phyloP scores from a whole-genome alignment of 2,888 invertebrate species.

The Clanis bilineata region DNA sequence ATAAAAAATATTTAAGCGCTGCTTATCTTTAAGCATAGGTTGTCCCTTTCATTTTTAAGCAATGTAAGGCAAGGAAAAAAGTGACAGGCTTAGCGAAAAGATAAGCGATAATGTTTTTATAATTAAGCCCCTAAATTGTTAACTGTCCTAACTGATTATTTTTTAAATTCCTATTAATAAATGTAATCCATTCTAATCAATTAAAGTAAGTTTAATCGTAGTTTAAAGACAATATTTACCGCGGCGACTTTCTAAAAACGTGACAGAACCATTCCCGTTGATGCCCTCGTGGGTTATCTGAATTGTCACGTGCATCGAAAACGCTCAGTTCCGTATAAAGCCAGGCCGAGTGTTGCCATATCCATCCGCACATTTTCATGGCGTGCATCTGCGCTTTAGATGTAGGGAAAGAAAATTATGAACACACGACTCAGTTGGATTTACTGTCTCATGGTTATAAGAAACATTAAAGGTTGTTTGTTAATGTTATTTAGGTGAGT shows the following conservation, averaged over 20 bases:
- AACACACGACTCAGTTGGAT: background rate
- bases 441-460: background rate
- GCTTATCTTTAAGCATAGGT: too few relatives aligned
- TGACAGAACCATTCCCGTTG: constrained; percentile 8
- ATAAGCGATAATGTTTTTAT: too few relatives aligned
- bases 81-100: too few relatives aligned
- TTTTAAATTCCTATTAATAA: background rate
- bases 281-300: constrained; percentile 11
- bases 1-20: too few relatives aligned
- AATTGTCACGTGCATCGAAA: constrained; percentile 5
- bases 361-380: background rate
- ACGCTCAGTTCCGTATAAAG: background rate
- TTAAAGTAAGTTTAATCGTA: background rate
- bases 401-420: background rate
- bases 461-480: background rate
- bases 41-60: too few relatives aligned
- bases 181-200: background rate
- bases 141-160: too few relatives aligned
- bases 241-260: constrained; percentile 7
- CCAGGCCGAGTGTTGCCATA: background rate
- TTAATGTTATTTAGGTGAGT: too few relatives aligned
- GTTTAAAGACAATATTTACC: background rate
- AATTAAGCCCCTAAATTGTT: too few relatives aligned
- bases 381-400: background rate
- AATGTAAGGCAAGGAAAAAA: too few relatives aligned